A percentile compares a stretch with the other conserved stretches of the same genome.
Conservation (phyloP, 1,140 invertebrate genomes). For the Gryon sp. region DNA sequence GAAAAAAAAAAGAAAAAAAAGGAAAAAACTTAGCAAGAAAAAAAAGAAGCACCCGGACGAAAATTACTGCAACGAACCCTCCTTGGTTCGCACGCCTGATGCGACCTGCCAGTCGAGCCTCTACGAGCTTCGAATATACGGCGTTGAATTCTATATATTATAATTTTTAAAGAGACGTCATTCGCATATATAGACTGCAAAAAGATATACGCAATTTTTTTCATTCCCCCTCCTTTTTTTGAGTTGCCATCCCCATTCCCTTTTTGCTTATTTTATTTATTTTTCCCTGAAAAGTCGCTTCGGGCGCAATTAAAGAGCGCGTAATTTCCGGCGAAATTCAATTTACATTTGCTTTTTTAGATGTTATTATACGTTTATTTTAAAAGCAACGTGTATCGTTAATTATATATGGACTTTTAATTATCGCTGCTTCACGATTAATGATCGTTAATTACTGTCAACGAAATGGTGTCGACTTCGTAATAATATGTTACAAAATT, state of each 20-base stretch:
- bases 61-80: constrained; percentile 61
- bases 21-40: no score
- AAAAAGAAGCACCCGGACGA: constrained; percentile 39
- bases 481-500: background rate
- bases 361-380: background rate
- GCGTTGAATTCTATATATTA: constrained; percentile 49
- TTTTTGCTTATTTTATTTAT: constrained; percentile 6
- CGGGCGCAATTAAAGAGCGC: constrained; percentile 40
- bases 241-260: background rate
- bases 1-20: constrained; percentile 25
- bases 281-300: constrained; percentile 14
- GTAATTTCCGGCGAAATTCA: constrained; percentile 41
- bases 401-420: background rate
- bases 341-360: constrained; percentile 30
- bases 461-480: background rate
- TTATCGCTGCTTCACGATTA: background rate
- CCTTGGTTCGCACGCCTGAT: constrained; percentile 57
- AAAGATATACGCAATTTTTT: constrained; percentile 38
- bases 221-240: constrained; percentile 12
- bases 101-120: constrained; percentile 57
- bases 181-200: constrained; percentile 7
- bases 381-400: background rate
- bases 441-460: constrained; percentile 3
- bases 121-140: constrained; percentile 56
- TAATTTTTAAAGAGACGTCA: constrained; percentile 60